A percentile compares a stretch with the other conserved stretches of the same genome.
These are phyloP conservation scores for Meganola albula DNA, from an alignment of 2,888 invertebrate species.

Conservation along the genomic window DNA sequence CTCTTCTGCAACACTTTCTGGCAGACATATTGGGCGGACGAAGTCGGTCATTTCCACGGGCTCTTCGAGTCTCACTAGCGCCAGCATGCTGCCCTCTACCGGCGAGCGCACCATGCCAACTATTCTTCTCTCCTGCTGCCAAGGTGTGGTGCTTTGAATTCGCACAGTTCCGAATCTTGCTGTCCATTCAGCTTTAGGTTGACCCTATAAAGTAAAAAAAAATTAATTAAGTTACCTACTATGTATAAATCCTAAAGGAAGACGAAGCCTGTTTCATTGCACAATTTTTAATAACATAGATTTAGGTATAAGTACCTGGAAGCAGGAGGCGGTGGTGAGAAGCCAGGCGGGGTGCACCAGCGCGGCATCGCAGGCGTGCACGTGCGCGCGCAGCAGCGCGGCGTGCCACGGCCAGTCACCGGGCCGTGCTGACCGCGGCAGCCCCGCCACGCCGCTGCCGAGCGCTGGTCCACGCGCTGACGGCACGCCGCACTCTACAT, in stretches of 20 bases:
- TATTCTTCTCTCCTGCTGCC: constrained; percentile 90
- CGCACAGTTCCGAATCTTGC: constrained; percentile 87
- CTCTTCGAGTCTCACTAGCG: constrained; percentile 87
- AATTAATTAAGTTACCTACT: no score
- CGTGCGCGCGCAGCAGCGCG: constrained; percentile 87
- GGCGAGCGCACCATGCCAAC: constrained; percentile 93
- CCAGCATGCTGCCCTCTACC: constrained; percentile 91
- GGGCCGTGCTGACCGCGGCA: constrained; percentile 85
- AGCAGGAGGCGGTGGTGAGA: constrained; percentile 91
- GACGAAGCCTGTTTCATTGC: no score
- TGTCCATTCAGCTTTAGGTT: constrained; percentile 92
- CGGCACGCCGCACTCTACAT: constrained; percentile 83
- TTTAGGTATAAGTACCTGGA: constrained; percentile 70
- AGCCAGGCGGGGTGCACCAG: constrained; percentile 90
- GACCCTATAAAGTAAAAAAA: constrained; percentile 80
- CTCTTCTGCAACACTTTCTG: constrained; percentile 69
- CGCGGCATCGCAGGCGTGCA: constrained; percentile 93
- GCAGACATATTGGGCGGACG: constrained; percentile 88
- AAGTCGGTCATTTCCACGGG: constrained; percentile 87
- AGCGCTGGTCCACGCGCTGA: constrained; percentile 74
- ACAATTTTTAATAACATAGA: background rate
- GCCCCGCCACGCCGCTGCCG: constrained; percentile 64
- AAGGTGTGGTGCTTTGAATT: constrained; percentile 87
- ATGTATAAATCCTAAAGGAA: no score
- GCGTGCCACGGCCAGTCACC: constrained; percentile 97